phyloP scores from a whole-genome alignment of 2,113 vertebrate species.

The Hoplias malabaricus region DNA sequence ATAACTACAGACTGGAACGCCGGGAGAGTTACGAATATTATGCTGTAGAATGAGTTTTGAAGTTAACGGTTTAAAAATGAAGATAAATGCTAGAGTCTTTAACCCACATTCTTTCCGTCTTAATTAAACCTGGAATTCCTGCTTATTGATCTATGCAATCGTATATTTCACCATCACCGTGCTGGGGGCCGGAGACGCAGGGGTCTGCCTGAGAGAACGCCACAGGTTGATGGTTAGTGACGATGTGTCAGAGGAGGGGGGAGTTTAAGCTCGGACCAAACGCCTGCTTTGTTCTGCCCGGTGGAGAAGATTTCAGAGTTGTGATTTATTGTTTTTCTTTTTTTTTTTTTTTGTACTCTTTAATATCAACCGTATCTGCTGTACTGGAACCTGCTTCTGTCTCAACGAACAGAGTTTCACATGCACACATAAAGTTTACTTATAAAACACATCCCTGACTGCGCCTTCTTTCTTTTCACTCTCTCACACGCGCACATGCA shows the following conservation, averaged over 20 bases:
- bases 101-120: conserved; percentile 70
- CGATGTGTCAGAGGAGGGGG: conserved; percentile 5
- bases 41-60: too few species aligned
- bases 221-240: conserved; percentile 16
- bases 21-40: too few species aligned
- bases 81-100: too few species aligned
- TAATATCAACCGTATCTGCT: conserved; percentile 80
- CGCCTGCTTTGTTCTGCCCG: conserved; percentile 56
- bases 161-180: conserved; percentile 52
- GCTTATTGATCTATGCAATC: conserved; percentile 75
- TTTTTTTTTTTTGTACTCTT: conserved; percentile 75
- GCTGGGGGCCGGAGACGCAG: conserved; percentile 30
- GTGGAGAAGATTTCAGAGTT: conserved; percentile 68
- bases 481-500: background rate
- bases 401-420: conserved; percentile 73
- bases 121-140: conserved; percentile 64
- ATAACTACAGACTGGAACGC: too few species aligned
- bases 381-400: conserved; percentile 79
- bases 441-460: conserved; percentile 64
- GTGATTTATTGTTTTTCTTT: conserved; percentile 67
- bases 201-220: conserved; percentile 1
- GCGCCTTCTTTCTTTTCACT: background rate
- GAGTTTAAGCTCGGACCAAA: conserved; percentile 64
- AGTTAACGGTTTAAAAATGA: too few species aligned
- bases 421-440: conserved; percentile 81